A percentile compares a stretch with the other conserved stretches of the same genome.
Conservation (phyloP, 2,797 vertebrate species). For the Galago senegalensis region DNA sequence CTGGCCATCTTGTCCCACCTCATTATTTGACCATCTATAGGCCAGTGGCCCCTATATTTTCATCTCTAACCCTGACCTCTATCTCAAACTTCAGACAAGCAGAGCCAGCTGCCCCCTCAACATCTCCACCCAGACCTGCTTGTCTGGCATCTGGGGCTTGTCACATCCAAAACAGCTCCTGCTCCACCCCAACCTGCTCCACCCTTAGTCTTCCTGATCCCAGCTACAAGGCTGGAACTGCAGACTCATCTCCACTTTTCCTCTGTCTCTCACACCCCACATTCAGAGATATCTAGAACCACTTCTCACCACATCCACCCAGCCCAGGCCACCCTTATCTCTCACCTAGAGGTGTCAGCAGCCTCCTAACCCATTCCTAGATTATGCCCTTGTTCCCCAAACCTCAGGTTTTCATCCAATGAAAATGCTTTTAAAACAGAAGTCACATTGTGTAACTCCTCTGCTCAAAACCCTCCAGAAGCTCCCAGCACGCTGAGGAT, state of each 20-base stretch:
- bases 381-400: not conserved
- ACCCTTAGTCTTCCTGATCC: not conserved
- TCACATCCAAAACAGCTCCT: not conserved
- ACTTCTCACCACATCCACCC: fast-evolving
- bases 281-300: not conserved
- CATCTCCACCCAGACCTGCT: not conserved
- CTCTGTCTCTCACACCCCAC: not conserved
- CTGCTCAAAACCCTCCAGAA: not conserved
- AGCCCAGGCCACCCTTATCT: not conserved
- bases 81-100: not conserved
- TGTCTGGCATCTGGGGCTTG: not conserved
- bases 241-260: not conserved
- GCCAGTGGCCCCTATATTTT: not conserved
- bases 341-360: not conserved
- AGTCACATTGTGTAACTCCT: not conserved
- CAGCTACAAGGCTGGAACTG: not conserved
- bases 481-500: not conserved
- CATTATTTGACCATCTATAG: not conserved
- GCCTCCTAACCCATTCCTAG: not conserved
- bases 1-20: not conserved
- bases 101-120: not conserved
- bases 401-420: not conserved
- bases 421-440: not conserved
- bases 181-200: not conserved
- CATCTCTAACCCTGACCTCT: not conserved